A percentile compares a stretch with the other conserved stretches of the same genome.
phyloP scores from a whole-genome alignment of 2,888 invertebrate species.

The Willowsia nigromaculata region DNA sequence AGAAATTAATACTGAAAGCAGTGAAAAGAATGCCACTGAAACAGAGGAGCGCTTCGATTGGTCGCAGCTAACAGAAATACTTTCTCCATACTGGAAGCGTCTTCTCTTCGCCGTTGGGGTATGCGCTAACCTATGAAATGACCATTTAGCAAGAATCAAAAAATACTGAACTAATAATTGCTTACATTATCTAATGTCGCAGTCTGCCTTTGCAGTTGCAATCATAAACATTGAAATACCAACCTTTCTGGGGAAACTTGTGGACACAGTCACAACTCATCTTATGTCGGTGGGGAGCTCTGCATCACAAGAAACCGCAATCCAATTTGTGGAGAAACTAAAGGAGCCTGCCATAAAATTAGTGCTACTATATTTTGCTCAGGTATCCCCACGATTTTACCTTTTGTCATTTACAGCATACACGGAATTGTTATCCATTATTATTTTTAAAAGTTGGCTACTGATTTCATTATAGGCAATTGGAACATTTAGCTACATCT shows the following conservation, averaged over 20 bases:
- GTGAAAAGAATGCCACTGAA: background rate
- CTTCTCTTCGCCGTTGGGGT: constrained; percentile 89
- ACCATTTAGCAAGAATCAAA: too few species aligned
- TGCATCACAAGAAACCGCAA: constrained; percentile 75
- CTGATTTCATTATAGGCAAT: constrained; percentile 83
- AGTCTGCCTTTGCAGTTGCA: constrained; percentile 94
- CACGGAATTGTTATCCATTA: background rate
- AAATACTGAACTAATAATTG: constrained; percentile 49
- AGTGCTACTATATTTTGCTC: constrained; percentile 86
- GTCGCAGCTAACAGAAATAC: constrained; percentile 86
- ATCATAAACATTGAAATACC: constrained; percentile 94
- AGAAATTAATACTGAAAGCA: background rate
- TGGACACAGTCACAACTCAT: constrained; percentile 86
- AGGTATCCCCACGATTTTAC: constrained; percentile 82
- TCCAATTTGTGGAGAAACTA: constrained; percentile 84
- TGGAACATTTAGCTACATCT: constrained; percentile 94
- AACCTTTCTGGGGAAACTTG: constrained; percentile 89
- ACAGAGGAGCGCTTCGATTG: constrained; percentile 87
- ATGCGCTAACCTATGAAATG: too few species aligned
- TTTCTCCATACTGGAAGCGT: constrained; percentile 89
- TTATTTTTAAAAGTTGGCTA: background rate
- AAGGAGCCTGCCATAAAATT: constrained; percentile 86
- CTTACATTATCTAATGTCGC: constrained; percentile 80
- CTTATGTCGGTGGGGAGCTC: constrained; percentile 73
- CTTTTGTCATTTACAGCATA: background rate